Conservation (phyloP, 2,797 vertebrate species). For the Lacerta viridis region DNA sequence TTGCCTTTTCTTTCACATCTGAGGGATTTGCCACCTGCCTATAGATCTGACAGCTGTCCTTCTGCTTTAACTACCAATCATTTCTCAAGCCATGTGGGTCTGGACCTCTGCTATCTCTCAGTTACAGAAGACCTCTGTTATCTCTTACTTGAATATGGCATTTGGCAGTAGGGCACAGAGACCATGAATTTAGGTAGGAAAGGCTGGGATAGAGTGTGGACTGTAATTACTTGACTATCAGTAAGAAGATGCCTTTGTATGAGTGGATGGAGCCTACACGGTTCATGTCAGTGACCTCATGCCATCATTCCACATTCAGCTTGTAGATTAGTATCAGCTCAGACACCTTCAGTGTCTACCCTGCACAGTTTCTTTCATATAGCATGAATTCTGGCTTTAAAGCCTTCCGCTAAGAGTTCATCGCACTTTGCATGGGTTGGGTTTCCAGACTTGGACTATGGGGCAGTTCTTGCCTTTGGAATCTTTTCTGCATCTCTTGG, state of each 20-base stretch:
- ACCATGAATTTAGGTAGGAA: too few species aligned
- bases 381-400: background rate
- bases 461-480: slow-evolving; percentile 39
- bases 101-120: too few species aligned
- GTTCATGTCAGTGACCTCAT: too few species aligned
- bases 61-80: too few species aligned
- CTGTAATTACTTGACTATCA: too few species aligned
- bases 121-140: too few species aligned
- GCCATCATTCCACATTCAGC: background rate
- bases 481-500: slow-evolving; percentile 46
- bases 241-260: too few species aligned
- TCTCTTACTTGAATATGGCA: too few species aligned
- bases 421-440: slow-evolving; percentile 25
- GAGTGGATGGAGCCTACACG: too few species aligned
- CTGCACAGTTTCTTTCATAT: background rate
- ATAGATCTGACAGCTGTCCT: background rate
- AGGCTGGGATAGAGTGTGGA: too few species aligned
- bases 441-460: slow-evolving; percentile 35
- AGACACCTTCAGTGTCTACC: background rate
- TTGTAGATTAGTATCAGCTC: background rate
- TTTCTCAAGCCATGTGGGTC: too few species aligned
- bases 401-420: background rate
- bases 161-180: too few species aligned
- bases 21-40: background rate
- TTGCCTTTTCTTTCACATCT: background rate